phyloP scores from a whole-genome alignment of 2,888 invertebrate species.

The Pristionchus mayeri region DNA sequence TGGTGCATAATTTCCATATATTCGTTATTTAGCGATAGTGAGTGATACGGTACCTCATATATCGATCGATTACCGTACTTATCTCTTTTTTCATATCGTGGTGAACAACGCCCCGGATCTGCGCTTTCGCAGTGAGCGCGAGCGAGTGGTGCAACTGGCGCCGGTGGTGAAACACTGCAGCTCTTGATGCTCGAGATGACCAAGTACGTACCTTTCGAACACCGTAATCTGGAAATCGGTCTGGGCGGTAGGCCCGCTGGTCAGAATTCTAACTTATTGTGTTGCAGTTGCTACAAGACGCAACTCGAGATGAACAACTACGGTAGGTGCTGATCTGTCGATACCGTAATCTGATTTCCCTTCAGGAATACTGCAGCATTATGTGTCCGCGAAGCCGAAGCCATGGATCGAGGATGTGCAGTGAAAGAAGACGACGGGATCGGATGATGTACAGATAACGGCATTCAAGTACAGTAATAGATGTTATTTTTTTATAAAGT shows the following conservation, averaged over 20 bases:
- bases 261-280: neutral
- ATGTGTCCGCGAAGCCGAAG: constrained; percentile 66
- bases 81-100: constrained; percentile 56
- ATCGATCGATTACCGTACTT: neutral
- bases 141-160: constrained; percentile 61
- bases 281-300: constrained; percentile 66
- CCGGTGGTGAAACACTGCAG: neutral
- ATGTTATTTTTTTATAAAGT: neutral
- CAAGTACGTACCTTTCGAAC: constrained; percentile 31
- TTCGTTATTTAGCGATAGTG: too few species aligned
- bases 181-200: constrained; percentile 76
- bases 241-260: too few species aligned
- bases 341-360: neutral
- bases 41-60: too few species aligned
- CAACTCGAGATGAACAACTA: constrained; percentile 69
- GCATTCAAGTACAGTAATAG: neutral
- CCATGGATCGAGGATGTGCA: constrained; percentile 71
- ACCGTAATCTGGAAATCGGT: neutral
- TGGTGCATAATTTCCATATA: too few species aligned
- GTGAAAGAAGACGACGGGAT: constrained; percentile 62
- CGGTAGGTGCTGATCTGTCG: constrained; percentile 45
- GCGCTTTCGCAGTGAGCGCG: constrained; percentile 57
- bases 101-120: constrained; percentile 69
- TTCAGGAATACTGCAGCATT: constrained; percentile 66
- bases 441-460: constrained; percentile 26